Evolutionary conservation across 2,888 invertebrate genomes (phyloP).

Genomic region (Cataglyphis rosenhaueri): DNA sequence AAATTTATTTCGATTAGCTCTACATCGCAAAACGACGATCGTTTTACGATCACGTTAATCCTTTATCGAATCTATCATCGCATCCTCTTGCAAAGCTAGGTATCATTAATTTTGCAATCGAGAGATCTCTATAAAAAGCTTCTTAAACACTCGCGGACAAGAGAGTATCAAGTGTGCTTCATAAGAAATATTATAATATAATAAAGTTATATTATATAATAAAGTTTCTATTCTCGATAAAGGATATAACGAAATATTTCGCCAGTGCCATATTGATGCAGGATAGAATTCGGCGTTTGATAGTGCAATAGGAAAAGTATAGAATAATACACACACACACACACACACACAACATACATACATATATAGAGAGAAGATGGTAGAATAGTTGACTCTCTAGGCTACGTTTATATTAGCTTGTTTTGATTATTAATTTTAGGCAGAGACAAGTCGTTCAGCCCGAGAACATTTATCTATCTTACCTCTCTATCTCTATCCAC

Average conservation of each 20-base stretch:
- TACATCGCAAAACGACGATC: not conserved
- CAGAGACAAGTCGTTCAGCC: constrained; percentile 44
- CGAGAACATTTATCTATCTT: constrained; percentile 41
- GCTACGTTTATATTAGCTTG: constrained; percentile 43
- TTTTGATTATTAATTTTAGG: constrained; percentile 52
- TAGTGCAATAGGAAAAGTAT: constrained; percentile 2
- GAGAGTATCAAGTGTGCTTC: constrained; percentile 5
- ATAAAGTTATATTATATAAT: too few relatives aligned
- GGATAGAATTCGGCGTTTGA: constrained; percentile 17
- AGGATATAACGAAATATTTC: constrained; percentile 15
- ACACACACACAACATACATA: not conserved
- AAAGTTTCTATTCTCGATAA: constrained; percentile 4
- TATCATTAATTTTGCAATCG: constrained; percentile 17
- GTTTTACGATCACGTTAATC: constrained; percentile 11
- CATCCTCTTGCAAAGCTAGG: constrained; percentile 12
- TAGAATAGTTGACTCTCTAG: constrained; percentile 53
- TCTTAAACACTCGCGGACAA: constrained; percentile 22
- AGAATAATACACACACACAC: not conserved
- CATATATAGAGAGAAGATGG: constrained; percentile 5
- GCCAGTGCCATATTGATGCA: not conserved
- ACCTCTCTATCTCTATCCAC: constrained; percentile 13
- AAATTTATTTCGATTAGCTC: constrained; percentile 9
- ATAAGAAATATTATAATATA: not conserved
- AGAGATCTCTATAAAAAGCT: not conserved
- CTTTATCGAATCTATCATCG: constrained; percentile 5